Evolutionary conservation across 2,113 vertebrate genomes (phyloP), one percentile per base, ranked within the genome.

Genomic region (Ophiodon elongatus): DNA sequence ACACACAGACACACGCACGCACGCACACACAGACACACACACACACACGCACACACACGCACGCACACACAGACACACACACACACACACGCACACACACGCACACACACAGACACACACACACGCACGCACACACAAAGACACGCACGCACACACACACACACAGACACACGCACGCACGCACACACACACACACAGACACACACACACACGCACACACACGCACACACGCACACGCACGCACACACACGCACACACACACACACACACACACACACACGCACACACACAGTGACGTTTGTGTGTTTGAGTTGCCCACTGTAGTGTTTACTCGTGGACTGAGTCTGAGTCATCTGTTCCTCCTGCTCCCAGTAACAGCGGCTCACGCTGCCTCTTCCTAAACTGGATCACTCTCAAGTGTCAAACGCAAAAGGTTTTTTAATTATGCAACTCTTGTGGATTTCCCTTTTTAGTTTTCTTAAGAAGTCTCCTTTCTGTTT

Each of bases 291-390:
- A 45, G 14, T 4, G 14, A 45, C 9, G 23, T 64, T 19, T 31
- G 66, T 85, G 80, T 75, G 8, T 79, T 33, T 25, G 59, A 79
- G 57, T 59, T 73, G 39, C 68, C 81, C 31, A 0, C 50, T 4
- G 31, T 60, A 15, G 31, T 85, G 79, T 89, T 91, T 80, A 59
- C 80, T 85, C 81, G 57, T 3, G 14, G 70, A 21, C 0, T 23
- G 52, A 70, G 85, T 52, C 88, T 90, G 89, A 93, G 59, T 93
- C 93, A 94, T 88, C 63, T 76, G 25, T 84, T 92, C 90, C 88
- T 0, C 10, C 33, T 14, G 29, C 74, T 68, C 43, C 39, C 69
- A 39, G 63, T 4, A 21, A 25, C 50, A n/a, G 21, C 3, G n/a
- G n/a, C n/a, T n/a, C n/a, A n/a, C n/a, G n/a, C n/a, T 21, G 35